phyloP scores from a whole-genome alignment of 2,888 invertebrate species.

The Yponomeuta plumbellus region DNA sequence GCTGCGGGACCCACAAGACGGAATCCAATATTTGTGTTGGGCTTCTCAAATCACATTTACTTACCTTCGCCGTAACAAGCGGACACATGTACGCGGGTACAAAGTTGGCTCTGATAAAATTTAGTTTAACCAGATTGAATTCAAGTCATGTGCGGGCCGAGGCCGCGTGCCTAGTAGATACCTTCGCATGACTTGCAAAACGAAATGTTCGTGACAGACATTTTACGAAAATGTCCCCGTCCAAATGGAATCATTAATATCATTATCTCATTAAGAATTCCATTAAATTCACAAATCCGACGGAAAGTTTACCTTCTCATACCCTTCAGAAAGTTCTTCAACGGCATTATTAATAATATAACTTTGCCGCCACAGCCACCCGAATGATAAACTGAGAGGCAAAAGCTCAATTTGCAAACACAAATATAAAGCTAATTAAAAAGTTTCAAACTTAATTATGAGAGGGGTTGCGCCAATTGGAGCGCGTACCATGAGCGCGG shows the following conservation, averaged over 20 bases:
- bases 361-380: conserved; percentile 61
- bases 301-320: conserved; percentile 25
- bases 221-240: conserved; percentile 2
- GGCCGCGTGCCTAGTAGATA: background rate
- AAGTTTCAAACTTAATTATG: conserved; percentile 76
- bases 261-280: conserved; percentile 11
- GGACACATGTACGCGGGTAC: conserved; percentile 66
- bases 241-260: conserved; percentile 4
- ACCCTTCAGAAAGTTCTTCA: conserved; percentile 26
- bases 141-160: conserved; percentile 50
- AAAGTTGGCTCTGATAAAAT: conserved; percentile 58
- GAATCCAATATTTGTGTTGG: conserved; percentile 67
- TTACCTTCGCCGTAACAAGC: conserved; percentile 54
- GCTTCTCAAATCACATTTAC: conserved; percentile 70
- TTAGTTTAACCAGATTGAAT: conserved; percentile 61
- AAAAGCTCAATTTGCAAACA: conserved; percentile 75
- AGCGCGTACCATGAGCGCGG: conserved; percentile 69
- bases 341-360: conserved; percentile 63
- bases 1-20: conserved; percentile 50
- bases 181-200: conserved; percentile 9
- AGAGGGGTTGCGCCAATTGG: conserved; percentile 69
- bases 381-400: conserved; percentile 64
- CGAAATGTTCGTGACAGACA: conserved; percentile 1
- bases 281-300: conserved; percentile 10
- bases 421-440: conserved; percentile 78